Evolutionary conservation across 92 coral and sea anemone genomes (phyloP).

Genomic region (Palythoa caribaeorum): DNA sequence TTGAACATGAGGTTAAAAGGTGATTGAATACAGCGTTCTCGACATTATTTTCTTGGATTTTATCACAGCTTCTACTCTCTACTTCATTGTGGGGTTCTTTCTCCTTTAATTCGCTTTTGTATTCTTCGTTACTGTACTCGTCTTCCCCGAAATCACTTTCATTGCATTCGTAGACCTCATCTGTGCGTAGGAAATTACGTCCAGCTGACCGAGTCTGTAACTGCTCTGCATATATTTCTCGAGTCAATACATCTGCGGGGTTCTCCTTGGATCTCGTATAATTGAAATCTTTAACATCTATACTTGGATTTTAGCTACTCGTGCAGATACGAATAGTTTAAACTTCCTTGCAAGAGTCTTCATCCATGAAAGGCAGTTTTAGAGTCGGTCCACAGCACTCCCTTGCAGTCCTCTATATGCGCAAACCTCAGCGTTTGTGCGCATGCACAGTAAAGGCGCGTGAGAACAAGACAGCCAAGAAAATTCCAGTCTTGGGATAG

Average conservation of each 20-base stretch:
- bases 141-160: not conserved
- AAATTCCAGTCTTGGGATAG: slow-evolving; percentile 67
- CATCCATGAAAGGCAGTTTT: slow-evolving; percentile 64
- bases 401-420: slow-evolving; percentile 42
- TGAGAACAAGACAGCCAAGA: slow-evolving; percentile 60
- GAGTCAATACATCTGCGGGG: slow-evolving; percentile 70
- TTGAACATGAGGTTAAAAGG: slow-evolving; percentile 2
- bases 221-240: slow-evolving; percentile 36
- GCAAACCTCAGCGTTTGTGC: slow-evolving; percentile 58
- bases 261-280: slow-evolving; percentile 59
- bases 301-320: slow-evolving; percentile 62
- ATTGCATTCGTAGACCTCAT: not conserved
- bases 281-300: slow-evolving; percentile 53
- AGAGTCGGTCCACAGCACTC: slow-evolving; percentile 67
- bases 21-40: not conserved
- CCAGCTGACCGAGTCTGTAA: not conserved
- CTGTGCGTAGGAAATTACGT: not conserved
- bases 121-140: not conserved
- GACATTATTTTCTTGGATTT: not conserved
- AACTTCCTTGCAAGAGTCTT: slow-evolving; percentile 52
- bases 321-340: slow-evolving; percentile 50
- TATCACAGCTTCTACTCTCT: slow-evolving; percentile 14
- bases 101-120: not conserved
- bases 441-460: slow-evolving; percentile 55
- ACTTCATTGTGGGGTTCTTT: not conserved